Evolutionary conservation across 1,140 invertebrate genomes (phyloP), one percentile per base, ranked within the genome.

Genomic region (Tenebrio molitor): DNA sequence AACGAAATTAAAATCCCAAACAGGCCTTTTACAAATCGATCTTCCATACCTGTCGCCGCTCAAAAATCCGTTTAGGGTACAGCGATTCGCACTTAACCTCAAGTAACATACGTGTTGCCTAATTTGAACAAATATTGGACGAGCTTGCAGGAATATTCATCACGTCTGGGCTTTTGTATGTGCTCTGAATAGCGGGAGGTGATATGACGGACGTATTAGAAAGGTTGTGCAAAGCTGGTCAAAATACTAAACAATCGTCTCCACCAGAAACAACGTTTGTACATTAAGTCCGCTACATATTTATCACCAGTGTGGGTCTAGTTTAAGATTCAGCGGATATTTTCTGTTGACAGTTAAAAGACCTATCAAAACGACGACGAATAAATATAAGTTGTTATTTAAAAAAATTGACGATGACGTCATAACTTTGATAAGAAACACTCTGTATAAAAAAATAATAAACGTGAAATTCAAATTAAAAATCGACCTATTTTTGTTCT

Each of bases 281-380:
- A 58, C 50, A 58, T 58, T 33, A 58, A n/a, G 10, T 15, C 23
- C 17, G n/a, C 8, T 58, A 58, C 23, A 58, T 58, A 58, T 58
- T 58, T 29, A 33, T 58, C 50, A 14, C 23, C 10, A 19, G 15
- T n/a, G n/a, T n/a, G n/a, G n/a, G n/a, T n/a, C n/a, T n/a, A n/a
- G n/a, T n/a, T n/a, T n/a, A n/a, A n/a, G 50, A 39, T 10, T 4
- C 29, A 7, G 50, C 50, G 12, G 17, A 46, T 2, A 46, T 46
- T 46, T 46, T 33, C 10, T 33, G 4, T n/a, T n/a, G n/a, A n/a
- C n/a, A n/a, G n/a, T n/a, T n/a, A n/a, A n/a, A n/a, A n/a, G n/a
- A n/a, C n/a, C 4, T 4, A 4, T 33, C 29, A 5, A 33, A 33
- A 33, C 29, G 4, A 33, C n/a, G n/a, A n/a, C n/a, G n/a, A n/a